Conservation (phyloP, 2,888 invertebrate genomes). For the Pseudococcus longispinus region DNA sequence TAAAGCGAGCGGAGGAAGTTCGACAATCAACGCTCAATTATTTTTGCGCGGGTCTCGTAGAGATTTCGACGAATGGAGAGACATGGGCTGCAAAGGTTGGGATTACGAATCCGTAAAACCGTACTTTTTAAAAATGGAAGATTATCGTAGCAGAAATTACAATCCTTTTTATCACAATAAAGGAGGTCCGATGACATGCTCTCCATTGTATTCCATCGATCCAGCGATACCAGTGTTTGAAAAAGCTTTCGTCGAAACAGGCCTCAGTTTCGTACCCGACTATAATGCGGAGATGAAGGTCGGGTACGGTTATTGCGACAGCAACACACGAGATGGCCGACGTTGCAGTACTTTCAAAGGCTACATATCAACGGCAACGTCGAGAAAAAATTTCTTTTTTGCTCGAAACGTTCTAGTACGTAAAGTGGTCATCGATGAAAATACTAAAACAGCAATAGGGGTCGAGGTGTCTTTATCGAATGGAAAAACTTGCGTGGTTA, state of each 20-base stretch:
- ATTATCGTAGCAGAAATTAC: neutral
- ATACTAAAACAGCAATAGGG: conserved; percentile 56
- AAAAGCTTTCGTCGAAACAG: neutral
- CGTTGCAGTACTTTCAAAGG: conserved; percentile 58
- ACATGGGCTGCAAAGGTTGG: conserved; percentile 38
- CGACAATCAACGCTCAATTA: conserved; percentile 2
- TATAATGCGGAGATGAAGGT: neutral
- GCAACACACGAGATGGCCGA: conserved; percentile 45
- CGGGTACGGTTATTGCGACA: conserved; percentile 11
- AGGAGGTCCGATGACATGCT: neutral
- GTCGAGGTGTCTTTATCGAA: conserved; percentile 51
- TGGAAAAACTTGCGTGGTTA: conserved; percentile 35
- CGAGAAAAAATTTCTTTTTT: conserved; percentile 57
- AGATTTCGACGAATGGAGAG: conserved; percentile 32
- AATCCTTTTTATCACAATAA: neutral
- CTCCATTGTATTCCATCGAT: neutral
- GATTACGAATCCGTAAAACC: conserved; percentile 16
- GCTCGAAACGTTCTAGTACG: conserved; percentile 56
- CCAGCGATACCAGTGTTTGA: neutral
- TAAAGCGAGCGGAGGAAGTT: neutral
- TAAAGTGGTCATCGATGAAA: conserved; percentile 57
- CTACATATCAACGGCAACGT: conserved; percentile 53
- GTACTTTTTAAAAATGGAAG: conserved; percentile 33
- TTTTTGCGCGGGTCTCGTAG: neutral
- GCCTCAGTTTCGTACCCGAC: neutral